Percentiles rank a stretch among this genome's conserved stretches.
Evolutionary conservation across 2,888 invertebrate genomes (phyloP).

Genomic region (Cosmia pyralina): DNA sequence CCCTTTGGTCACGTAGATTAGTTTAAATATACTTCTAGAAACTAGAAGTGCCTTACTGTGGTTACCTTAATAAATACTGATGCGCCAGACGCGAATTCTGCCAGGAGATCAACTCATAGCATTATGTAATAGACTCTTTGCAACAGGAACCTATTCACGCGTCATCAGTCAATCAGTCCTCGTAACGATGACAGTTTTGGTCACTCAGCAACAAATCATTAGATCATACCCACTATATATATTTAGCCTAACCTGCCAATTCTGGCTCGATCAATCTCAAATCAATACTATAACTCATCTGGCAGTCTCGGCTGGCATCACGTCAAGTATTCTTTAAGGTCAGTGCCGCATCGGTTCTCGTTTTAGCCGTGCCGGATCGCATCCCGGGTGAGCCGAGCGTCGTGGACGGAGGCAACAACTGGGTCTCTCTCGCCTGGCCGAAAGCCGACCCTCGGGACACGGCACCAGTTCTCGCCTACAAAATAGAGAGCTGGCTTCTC

Average conservation of each 20-base stretch:
- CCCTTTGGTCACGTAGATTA: no score
- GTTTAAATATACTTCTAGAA: not conserved
- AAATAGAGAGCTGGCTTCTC: slow-evolving; percentile 94
- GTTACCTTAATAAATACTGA: slow-evolving; percentile 2
- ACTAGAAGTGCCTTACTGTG: no score
- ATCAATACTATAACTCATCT: slow-evolving; percentile 73
- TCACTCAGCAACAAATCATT: slow-evolving; percentile 50
- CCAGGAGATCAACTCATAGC: not conserved
- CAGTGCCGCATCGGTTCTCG: slow-evolving; percentile 79
- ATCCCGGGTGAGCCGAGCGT: slow-evolving; percentile 94
- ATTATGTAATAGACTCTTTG: slow-evolving; percentile 13
- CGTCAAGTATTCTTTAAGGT: slow-evolving; percentile 82
- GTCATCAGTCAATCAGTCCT: slow-evolving; percentile 18
- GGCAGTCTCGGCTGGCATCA: slow-evolving; percentile 80
- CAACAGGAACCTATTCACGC: not conserved
- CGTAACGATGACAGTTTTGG: slow-evolving; percentile 7
- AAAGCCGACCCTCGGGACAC: slow-evolving; percentile 92
- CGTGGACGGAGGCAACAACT: slow-evolving; percentile 95
- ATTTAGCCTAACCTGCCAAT: slow-evolving; percentile 64
- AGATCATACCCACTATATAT: slow-evolving; percentile 49
- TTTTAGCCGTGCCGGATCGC: slow-evolving; percentile 95
- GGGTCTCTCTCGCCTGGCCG: slow-evolving; percentile 96
- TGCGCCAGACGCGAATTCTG: not conserved
- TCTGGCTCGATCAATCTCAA: slow-evolving; percentile 56
- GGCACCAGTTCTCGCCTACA: slow-evolving; percentile 95